Base-by-base conservation (phyloP, 2,888 invertebrate genomes). In the Euphydryas editha region DNA sequence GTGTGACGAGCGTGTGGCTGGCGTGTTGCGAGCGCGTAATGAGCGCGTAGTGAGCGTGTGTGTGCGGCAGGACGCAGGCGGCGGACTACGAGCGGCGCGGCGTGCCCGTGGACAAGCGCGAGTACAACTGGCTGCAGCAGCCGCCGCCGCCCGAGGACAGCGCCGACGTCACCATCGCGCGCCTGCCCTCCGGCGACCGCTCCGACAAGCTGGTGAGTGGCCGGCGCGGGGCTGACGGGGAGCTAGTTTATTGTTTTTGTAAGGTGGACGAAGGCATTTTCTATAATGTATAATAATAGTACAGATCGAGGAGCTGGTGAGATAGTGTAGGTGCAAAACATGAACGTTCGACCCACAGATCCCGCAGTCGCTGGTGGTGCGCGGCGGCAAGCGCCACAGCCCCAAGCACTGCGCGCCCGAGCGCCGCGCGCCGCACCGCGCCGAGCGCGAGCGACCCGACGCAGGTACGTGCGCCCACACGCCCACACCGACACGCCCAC, bases 41-140 rank as follows among this genome's bases (percentile, higher is more conserved):
- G 44, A 2, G 44, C 1, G n/a, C 1, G 44, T 17, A 3, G 7
- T 17, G n/a, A 46, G 24, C 64, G 30, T 21, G 24, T 8, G 18
- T 11, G 3, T 21, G 17, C 65, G 67, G 11, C 76, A 94, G 94
- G 76, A 97, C 97, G 80, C 98, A 98, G 88, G 97, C 97, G 82
- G 94, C 96, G 70, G 97, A 98, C 88, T 97, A 97, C 91, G 97
- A 96, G 91, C 93, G 97, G 77, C 97, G 97, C 94, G 98, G 98
- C 74, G 94, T 98, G 78, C 98, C 98, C 10, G 94, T 97, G 58
- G 97, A 98, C 77, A 97, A 97, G 93, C 93, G 98, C 75, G 97
- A 97, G 87, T 98, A 98, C 92, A 98, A 98, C 93, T 98, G 98
- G 98, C 96, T 98, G 82, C 96, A 97, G 78, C 97, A 98, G 85